These are phyloP conservation scores for Mellivora capensis DNA, from an alignment of 2,113 vertebrate genomes.

Conservation along the genomic window DNA sequence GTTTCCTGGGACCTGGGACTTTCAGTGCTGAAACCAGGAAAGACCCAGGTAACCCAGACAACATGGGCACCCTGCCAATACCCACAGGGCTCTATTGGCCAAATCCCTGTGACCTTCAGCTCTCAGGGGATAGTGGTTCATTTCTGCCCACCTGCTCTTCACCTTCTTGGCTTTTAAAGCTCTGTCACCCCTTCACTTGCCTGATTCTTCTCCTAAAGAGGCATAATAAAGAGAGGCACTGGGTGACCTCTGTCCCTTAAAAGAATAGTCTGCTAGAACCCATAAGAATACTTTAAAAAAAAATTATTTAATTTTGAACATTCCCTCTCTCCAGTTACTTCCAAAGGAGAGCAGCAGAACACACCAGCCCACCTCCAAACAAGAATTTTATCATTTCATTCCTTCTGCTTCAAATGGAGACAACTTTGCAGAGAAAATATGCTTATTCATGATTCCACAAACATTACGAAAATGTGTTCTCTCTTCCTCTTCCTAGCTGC, in stretches of 20 bases:
- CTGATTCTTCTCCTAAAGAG: not conserved
- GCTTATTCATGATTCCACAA: not conserved
- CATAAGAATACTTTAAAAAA: too few species aligned
- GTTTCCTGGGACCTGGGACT: not conserved
- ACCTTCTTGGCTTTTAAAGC: not conserved
- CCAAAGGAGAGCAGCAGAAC: not conserved
- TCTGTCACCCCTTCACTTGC: not conserved
- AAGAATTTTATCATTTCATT: not conserved
- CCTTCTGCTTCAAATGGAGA: not conserved
- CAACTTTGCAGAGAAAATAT: not conserved
- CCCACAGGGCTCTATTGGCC: not conserved
- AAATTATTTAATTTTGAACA: not conserved
- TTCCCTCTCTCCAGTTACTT: not conserved
- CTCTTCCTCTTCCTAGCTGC: not conserved
- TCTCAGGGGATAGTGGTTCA: not conserved
- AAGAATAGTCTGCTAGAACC: not conserved
- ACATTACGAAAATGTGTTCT: slow-evolving; percentile 1
- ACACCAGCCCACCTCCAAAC: not conserved
- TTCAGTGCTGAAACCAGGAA: not conserved
- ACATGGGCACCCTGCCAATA: not conserved
- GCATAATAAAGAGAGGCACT: not conserved
- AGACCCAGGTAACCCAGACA: not conserved
- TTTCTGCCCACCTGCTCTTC: not conserved
- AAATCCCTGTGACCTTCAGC: not conserved
- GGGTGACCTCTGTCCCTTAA: not conserved